Evolutionary conservation across 2,113 vertebrate species (phyloP).

Genomic region (Saimiri boliviensis): DNA sequence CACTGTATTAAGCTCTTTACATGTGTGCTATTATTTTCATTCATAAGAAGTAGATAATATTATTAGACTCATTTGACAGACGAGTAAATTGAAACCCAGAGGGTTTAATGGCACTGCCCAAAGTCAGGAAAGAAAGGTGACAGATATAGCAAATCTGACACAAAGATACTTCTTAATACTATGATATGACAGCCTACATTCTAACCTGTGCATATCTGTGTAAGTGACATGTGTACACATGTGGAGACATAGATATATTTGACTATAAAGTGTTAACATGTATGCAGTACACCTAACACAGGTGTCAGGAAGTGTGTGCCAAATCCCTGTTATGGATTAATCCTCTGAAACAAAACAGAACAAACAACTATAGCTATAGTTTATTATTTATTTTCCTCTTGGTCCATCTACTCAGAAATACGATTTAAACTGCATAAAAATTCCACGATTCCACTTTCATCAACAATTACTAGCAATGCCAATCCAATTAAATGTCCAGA

Average conservation of each 20-base stretch:
- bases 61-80: not conserved
- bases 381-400: not conserved
- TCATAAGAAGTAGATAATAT: not conserved
- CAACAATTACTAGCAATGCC: not conserved
- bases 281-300: not conserved
- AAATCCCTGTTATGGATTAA: not conserved
- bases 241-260: not conserved
- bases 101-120: not conserved
- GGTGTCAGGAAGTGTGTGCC: not conserved
- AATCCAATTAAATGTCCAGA: slow-evolving; percentile 32
- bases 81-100: not conserved
- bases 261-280: not conserved
- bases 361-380: not conserved
- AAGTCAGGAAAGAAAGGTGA: not conserved
- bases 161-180: not conserved
- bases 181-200: not conserved
- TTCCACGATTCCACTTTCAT: not conserved
- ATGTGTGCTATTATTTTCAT: not conserved
- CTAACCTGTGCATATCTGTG: not conserved
- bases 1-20: not conserved
- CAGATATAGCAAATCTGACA: not conserved
- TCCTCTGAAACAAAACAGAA: slow-evolving; percentile 9
- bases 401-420: not conserved
- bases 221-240: not conserved
- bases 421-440: not conserved